Conservation (phyloP, 2,797 vertebrate species). For the Gobionotothen gibberifrons region DNA sequence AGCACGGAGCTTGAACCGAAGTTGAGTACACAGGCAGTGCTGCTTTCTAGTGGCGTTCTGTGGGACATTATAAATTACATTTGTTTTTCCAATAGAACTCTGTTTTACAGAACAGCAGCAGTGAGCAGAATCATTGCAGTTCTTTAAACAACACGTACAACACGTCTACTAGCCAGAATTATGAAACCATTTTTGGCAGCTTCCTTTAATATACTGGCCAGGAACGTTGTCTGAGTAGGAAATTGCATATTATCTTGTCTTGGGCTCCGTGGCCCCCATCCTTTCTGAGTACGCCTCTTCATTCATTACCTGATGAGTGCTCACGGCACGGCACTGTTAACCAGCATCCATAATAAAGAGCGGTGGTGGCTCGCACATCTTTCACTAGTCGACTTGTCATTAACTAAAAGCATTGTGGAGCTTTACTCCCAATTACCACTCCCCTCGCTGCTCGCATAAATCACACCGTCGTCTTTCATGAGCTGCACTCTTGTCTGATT, state of each 20-base stretch:
- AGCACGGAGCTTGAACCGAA: too few relatives aligned
- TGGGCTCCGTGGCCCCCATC: slow-evolving; percentile 26
- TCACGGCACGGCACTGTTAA: slow-evolving; percentile 57
- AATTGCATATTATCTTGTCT: neutral
- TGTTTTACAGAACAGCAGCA: neutral
- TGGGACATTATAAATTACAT: neutral
- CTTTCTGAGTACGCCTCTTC: slow-evolving; percentile 32
- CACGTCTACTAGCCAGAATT: neutral
- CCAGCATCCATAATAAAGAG: slow-evolving; percentile 65
- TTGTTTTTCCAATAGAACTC: neutral
- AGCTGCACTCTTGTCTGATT: slow-evolving; percentile 59
- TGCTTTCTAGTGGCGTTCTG: neutral
- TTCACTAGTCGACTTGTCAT: slow-evolving; percentile 80
- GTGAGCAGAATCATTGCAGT: neutral
- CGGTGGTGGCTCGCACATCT: slow-evolving; percentile 66
- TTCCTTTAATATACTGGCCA: slow-evolving; percentile 9
- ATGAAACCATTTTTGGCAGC: slow-evolving; percentile 16
- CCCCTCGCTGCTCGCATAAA: slow-evolving; percentile 73
- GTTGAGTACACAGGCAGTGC: neutral
- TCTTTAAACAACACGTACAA: neutral
- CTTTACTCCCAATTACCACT: slow-evolving; percentile 83
- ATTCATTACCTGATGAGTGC: slow-evolving; percentile 72
- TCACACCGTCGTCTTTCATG: slow-evolving; percentile 73
- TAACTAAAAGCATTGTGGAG: slow-evolving; percentile 82
- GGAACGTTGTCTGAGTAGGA: neutral